Conservation (phyloP, 1,140 invertebrate genomes). For the Drosophila trapezifrons region DNA sequence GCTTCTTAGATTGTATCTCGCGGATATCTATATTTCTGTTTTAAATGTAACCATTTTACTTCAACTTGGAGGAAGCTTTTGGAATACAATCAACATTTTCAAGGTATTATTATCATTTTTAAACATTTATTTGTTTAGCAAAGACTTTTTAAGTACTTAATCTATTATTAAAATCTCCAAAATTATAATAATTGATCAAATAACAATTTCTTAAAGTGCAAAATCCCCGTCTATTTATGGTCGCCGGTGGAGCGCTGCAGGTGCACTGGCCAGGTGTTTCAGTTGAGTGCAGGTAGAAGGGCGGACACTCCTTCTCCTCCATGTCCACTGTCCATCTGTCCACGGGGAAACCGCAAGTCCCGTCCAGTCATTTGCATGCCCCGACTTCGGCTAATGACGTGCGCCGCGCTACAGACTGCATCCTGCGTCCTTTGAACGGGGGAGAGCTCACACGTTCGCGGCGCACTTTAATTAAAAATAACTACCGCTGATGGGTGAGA, state of each 20-base stretch:
- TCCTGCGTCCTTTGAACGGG: neutral
- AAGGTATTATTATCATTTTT: no score
- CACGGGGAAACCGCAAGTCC: conserved; percentile 28
- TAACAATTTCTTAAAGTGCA: conserved; percentile 7
- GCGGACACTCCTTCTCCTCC: neutral
- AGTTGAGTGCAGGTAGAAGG: neutral
- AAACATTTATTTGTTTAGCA: no score
- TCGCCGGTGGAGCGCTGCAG: conserved; percentile 25
- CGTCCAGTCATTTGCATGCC: conserved; percentile 58
- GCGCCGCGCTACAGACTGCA: conserved; percentile 10
- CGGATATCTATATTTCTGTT: neutral
- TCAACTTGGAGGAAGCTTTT: no score
- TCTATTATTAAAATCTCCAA: no score
- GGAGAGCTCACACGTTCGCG: conserved; percentile 39
- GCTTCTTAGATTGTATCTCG: neutral
- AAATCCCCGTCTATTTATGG: conserved; percentile 59
- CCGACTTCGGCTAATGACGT: conserved; percentile 52
- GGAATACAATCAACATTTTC: no score
- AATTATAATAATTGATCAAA: no score
- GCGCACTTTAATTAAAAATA: conserved; percentile 77
- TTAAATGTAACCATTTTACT: no score
- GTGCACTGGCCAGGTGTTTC: conserved; percentile 17
- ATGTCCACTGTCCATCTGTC: conserved; percentile 3
- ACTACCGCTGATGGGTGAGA: conserved; percentile 34
- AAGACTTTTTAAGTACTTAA: neutral